Conservation (phyloP, 2,888 invertebrate species). For the Troilus luridus region DNA sequence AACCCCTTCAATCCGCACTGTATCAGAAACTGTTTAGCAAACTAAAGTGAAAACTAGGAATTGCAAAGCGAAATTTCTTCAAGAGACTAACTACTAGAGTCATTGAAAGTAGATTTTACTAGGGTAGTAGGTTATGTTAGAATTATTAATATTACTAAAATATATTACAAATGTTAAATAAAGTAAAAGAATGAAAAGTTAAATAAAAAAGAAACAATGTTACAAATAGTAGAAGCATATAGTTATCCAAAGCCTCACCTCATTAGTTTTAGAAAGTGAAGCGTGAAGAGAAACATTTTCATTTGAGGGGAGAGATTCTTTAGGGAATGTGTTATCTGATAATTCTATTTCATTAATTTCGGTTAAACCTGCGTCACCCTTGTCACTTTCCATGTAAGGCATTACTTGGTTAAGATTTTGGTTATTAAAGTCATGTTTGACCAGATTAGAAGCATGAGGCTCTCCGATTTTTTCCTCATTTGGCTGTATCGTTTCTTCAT, state of each 20-base stretch:
- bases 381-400: background rate
- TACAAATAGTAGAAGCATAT: conserved; percentile 33
- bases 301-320: conserved; percentile 50
- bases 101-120: background rate
- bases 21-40: background rate
- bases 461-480: conserved; percentile 48
- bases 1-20: background rate
- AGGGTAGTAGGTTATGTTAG: background rate
- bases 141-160: background rate
- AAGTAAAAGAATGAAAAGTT: conserved; percentile 22
- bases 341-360: background rate
- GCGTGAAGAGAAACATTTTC: conserved; percentile 50
- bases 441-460: conserved; percentile 28
- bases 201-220: conserved; percentile 42
- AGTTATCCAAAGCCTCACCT: conserved; percentile 58
- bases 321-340: conserved; percentile 11
- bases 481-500: background rate
- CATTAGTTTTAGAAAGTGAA: conserved; percentile 54
- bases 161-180: background rate
- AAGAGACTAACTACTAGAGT: background rate
- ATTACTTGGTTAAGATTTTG: conserved; percentile 28
- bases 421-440: background rate
- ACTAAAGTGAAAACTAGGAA: background rate
- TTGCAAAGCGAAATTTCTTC: background rate
- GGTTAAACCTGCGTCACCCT: conserved; percentile 50